These are phyloP conservation scores for Eupithecia subumbrata DNA, from an alignment of 2,888 invertebrate genomes.

Conservation along the genomic window DNA sequence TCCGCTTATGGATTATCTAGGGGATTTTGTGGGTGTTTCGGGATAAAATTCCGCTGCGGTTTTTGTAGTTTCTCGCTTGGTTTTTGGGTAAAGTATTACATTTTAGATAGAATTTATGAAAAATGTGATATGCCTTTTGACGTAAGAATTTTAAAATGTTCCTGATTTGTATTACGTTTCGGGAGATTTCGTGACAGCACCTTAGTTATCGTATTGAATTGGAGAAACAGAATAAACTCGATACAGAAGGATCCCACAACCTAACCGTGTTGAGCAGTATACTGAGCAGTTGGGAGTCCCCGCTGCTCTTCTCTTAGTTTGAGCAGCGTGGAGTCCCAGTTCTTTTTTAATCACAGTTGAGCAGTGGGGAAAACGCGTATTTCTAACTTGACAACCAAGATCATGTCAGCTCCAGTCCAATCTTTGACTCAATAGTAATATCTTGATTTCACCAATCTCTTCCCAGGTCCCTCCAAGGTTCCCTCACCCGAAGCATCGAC, in stretches of 20 bases:
- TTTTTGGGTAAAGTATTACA: not conserved
- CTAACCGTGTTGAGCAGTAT: not conserved
- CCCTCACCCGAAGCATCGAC: conserved; percentile 78
- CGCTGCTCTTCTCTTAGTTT: not conserved
- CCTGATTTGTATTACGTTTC: not conserved
- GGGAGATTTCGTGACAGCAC: no score
- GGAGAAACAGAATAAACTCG: not conserved
- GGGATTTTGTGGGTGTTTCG: conserved; percentile 1
- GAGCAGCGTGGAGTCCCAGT: not conserved
- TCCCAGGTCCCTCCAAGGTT: conserved; percentile 75
- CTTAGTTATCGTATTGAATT: not conserved
- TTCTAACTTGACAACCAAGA: no score
- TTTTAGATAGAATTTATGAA: conserved; percentile 1
- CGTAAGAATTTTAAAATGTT: not conserved
- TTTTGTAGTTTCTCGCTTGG: conserved; percentile 6
- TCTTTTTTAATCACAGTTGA: not conserved
- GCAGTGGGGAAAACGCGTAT: not conserved
- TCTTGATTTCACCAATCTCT: not conserved
- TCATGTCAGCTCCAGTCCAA: no score
- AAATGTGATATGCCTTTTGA: not conserved
- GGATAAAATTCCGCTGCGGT: conserved; percentile 4
- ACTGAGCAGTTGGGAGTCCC: not conserved
- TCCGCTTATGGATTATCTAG: conserved; percentile 11
- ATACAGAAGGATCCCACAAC: not conserved
- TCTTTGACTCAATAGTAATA: no score